Evolutionary conservation across 2,113 vertebrate genomes (phyloP).

Genomic region (Leptosomus discolor): DNA sequence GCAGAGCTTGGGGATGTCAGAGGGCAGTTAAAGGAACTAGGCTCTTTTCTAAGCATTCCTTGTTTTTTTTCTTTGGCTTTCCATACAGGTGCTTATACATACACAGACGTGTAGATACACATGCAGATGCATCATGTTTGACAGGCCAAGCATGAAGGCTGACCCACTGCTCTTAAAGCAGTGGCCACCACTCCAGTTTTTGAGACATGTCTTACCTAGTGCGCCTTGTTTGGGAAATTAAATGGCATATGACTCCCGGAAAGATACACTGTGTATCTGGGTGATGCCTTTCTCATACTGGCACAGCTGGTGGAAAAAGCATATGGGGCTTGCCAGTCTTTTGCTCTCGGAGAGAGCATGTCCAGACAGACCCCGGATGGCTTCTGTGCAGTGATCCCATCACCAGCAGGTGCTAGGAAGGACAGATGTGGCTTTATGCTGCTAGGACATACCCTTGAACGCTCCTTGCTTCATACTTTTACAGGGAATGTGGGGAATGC

Average conservation of each 20-base stretch:
- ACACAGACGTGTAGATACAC: background rate
- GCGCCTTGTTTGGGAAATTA: background rate
- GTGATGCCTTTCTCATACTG: background rate
- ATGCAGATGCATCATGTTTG: rapidly evolving
- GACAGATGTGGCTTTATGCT: background rate
- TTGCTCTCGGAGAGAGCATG: background rate
- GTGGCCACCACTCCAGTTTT: rapidly evolving
- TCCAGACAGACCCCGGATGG: background rate
- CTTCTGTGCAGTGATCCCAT: background rate
- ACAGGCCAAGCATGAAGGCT: background rate
- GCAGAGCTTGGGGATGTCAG: background rate
- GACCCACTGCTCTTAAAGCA: background rate
- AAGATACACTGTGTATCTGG: rapidly evolving
- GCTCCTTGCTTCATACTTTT: background rate
- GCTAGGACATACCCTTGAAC: background rate
- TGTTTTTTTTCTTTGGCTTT: background rate
- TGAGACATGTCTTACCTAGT: background rate
- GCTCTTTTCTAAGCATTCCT: background rate
- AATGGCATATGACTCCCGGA: background rate
- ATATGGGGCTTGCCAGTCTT: background rate
- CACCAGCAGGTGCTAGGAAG: background rate
- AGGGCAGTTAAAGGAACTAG: background rate
- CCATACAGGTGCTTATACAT: rapidly evolving
- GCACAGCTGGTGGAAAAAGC: background rate
- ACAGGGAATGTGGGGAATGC: rapidly evolving